Evolutionary conservation across 2,797 vertebrate genomes (phyloP).

Genomic region (Sebastes taczanowskii): DNA sequence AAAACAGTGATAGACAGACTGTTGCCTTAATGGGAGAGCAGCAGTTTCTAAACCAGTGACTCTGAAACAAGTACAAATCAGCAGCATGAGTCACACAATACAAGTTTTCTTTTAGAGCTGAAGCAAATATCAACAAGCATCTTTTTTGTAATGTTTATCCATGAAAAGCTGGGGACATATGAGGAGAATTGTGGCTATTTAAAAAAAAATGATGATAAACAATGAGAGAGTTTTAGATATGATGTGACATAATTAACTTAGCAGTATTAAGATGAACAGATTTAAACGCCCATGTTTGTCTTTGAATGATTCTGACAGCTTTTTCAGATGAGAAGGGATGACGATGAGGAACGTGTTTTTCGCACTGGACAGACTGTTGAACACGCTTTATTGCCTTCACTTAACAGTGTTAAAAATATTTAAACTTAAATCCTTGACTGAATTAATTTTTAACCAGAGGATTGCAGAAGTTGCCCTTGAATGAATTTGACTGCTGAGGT

Average conservation of each 20-base stretch:
- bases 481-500: conserved; percentile 22
- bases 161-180: background rate
- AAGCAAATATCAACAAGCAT: background rate
- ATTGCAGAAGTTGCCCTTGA: background rate
- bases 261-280: background rate
- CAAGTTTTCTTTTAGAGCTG: background rate
- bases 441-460: conserved; percentile 19
- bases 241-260: background rate
- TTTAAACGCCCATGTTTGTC: background rate
- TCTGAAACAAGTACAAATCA: background rate
- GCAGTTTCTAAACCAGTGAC: background rate
- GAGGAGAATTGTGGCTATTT: background rate
- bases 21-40: background rate
- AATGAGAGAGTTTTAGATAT: background rate
- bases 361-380: background rate
- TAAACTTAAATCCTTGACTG: background rate
- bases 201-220: background rate
- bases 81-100: background rate
- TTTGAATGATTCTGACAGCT: conserved; percentile 9
- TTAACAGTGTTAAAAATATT: conserved; percentile 11
- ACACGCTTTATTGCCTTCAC: background rate
- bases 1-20: background rate
- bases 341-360: background rate
- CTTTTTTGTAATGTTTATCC: background rate
- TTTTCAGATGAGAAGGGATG: conserved; percentile 12